These are phyloP conservation scores for Ostrea denselamellosa DNA, from an alignment of 1,140 invertebrate genomes.

Conservation along the genomic window DNA sequence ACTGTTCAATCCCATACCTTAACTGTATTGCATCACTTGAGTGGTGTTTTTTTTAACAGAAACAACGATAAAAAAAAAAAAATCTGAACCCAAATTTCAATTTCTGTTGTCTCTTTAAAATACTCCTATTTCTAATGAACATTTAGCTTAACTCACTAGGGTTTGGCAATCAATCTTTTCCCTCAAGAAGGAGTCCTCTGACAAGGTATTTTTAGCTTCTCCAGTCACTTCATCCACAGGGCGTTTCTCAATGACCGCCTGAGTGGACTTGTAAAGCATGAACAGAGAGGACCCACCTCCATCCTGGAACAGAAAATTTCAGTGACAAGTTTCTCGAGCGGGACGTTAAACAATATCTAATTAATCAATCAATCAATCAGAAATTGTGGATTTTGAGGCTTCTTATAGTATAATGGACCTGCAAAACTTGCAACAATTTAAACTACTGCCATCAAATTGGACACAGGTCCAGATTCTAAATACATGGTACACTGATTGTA, in stretches of 20 bases:
- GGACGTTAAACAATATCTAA: too few relatives aligned
- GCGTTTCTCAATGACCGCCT: conserved; percentile 99
- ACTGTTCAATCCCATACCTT: too few relatives aligned
- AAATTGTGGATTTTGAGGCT: background rate
- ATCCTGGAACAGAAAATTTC: conserved; percentile 83
- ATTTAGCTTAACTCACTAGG: conserved; percentile 1
- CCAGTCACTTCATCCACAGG: conserved; percentile 97
- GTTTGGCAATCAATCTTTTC: conserved; percentile 37
- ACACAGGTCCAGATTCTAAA: too few relatives aligned
- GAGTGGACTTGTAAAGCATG: conserved; percentile 97
- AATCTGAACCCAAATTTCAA: background rate
- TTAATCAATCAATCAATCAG: too few relatives aligned
- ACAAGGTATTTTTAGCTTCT: conserved; percentile 97
- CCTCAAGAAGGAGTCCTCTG: conserved; percentile 96
- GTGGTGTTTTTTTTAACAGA: too few relatives aligned
- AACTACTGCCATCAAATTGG: too few relatives aligned
- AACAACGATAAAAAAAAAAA: too few relatives aligned
- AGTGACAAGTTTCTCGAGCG: too few relatives aligned
- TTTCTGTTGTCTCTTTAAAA: background rate
- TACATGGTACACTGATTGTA: too few relatives aligned
- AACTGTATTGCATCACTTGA: too few relatives aligned
- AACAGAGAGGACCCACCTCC: conserved; percentile 97
- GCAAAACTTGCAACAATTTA: too few relatives aligned
- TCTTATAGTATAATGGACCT: too few relatives aligned
- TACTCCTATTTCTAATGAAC: background rate